phyloP scores from a whole-genome alignment of 1,140 invertebrate genomes.

The Macrosteles quadrilineatus region DNA sequence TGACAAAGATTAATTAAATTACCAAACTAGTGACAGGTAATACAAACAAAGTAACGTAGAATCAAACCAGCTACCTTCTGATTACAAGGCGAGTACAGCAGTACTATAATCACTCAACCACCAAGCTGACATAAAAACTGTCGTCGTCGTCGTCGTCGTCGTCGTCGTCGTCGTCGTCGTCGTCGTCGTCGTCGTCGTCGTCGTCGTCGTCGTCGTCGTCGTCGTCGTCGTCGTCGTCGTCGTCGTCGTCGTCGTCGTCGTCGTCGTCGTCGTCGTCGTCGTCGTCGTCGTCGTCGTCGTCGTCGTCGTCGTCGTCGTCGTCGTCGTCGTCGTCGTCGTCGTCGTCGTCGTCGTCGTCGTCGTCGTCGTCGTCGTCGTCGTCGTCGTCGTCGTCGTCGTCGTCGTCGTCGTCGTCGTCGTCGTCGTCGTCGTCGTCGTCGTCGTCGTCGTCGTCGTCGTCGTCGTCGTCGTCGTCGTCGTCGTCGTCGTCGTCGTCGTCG shows the following conservation, averaged over 20 bases:
- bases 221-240: constrained; percentile 30
- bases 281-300: constrained; percentile 36
- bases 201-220: constrained; percentile 38
- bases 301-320: constrained; percentile 38
- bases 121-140: too few relatives aligned
- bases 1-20: too few relatives aligned
- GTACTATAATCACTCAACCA: too few relatives aligned
- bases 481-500: constrained; percentile 28
- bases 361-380: constrained; percentile 13
- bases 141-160: constrained; percentile 40
- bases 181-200: constrained; percentile 40
- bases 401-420: constrained; percentile 21
- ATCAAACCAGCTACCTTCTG: too few relatives aligned
- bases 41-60: too few relatives aligned
- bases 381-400: constrained; percentile 34
- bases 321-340: constrained; percentile 36
- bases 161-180: constrained; percentile 41
- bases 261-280: constrained; percentile 39
- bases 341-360: constrained; percentile 7
- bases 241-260: constrained; percentile 29
- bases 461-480: constrained; percentile 37
- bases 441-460: constrained; percentile 24
- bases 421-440: not conserved
- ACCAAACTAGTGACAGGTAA: too few relatives aligned
- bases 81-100: too few relatives aligned